Conservation (phyloP, 1,140 invertebrate species). For the Acromyrmex heyeri region DNA sequence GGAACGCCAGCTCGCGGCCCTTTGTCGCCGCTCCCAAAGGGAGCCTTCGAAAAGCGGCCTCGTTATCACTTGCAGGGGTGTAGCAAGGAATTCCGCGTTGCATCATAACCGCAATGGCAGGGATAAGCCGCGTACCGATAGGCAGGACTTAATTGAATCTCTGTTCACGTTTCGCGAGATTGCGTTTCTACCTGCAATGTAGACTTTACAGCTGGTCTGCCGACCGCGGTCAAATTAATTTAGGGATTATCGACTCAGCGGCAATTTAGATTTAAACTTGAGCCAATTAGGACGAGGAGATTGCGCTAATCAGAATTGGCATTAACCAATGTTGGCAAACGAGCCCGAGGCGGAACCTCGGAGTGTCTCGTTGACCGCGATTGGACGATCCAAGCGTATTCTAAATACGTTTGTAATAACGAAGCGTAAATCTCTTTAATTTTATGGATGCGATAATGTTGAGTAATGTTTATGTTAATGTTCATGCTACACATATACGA, state of each 20-base stretch:
- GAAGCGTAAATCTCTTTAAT: constrained; percentile 32
- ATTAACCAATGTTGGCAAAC: constrained; percentile 39
- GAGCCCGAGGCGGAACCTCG: constrained; percentile 8
- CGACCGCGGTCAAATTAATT: constrained; percentile 32
- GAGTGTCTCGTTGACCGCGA: not conserved
- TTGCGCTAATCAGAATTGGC: constrained; percentile 48
- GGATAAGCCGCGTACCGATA: constrained; percentile 5
- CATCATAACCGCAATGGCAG: not conserved
- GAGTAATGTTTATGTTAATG: constrained; percentile 52
- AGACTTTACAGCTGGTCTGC: not conserved
- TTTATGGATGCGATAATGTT: constrained; percentile 32
- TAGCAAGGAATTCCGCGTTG: constrained; percentile 11
- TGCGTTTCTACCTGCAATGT: constrained; percentile 15
- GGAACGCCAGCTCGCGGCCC: constrained; percentile 42
- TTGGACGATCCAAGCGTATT: not conserved
- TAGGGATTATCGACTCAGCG: constrained; percentile 45
- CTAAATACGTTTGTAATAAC: constrained; percentile 29
- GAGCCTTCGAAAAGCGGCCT: constrained; percentile 54
- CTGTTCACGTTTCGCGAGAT: constrained; percentile 15
- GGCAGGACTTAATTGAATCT: constrained; percentile 47
- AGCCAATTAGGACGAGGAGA: constrained; percentile 49
- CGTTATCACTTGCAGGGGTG: constrained; percentile 49
- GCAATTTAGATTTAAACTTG: constrained; percentile 54
- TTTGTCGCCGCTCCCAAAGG: constrained; percentile 32
- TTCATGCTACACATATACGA: not conserved